Evolutionary conservation across 1,140 invertebrate species (phyloP).

Genomic region (Psilanteris sp.): DNA sequence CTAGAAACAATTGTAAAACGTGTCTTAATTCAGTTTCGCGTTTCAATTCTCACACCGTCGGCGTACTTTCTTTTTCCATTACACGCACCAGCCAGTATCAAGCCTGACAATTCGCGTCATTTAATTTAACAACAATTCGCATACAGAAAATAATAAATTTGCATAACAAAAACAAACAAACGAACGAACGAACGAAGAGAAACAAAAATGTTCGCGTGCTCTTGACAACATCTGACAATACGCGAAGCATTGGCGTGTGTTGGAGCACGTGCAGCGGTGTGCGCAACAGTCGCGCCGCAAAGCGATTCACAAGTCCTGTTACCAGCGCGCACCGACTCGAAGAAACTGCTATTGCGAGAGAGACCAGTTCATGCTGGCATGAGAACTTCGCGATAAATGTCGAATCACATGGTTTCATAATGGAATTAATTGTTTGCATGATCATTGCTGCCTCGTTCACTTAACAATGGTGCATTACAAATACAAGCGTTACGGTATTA

Average conservation of each 20-base stretch:
- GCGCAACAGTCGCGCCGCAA: slow-evolving; percentile 31
- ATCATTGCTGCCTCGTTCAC: slow-evolving; percentile 61
- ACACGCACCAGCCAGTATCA: too few relatives aligned
- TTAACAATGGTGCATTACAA: slow-evolving; percentile 62
- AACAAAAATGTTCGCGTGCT: too few relatives aligned
- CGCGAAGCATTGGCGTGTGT: too few relatives aligned
- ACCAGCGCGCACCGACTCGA: slow-evolving; percentile 35
- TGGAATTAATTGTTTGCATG: slow-evolving; percentile 67
- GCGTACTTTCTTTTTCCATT: too few relatives aligned
- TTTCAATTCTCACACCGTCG: too few relatives aligned
- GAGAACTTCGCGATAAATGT: slow-evolving; percentile 65
- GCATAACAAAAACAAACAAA: too few relatives aligned
- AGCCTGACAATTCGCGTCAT: too few relatives aligned
- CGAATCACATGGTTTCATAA: slow-evolving; percentile 66
- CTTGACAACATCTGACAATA: not conserved
- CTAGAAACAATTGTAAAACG: too few relatives aligned
- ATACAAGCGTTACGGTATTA: slow-evolving; percentile 53
- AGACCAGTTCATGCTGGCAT: slow-evolving; percentile 60
- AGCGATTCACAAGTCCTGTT: slow-evolving; percentile 55
- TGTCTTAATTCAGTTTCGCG: too few relatives aligned
- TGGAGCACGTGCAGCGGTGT: slow-evolving; percentile 7
- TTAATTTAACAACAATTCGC: too few relatives aligned
- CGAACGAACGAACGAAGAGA: too few relatives aligned
- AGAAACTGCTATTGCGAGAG: slow-evolving; percentile 61
- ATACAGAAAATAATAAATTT: too few relatives aligned